Evolutionary conservation across 1,140 invertebrate genomes (phyloP).

Genomic region (Oryzaephilus surinamensis): DNA sequence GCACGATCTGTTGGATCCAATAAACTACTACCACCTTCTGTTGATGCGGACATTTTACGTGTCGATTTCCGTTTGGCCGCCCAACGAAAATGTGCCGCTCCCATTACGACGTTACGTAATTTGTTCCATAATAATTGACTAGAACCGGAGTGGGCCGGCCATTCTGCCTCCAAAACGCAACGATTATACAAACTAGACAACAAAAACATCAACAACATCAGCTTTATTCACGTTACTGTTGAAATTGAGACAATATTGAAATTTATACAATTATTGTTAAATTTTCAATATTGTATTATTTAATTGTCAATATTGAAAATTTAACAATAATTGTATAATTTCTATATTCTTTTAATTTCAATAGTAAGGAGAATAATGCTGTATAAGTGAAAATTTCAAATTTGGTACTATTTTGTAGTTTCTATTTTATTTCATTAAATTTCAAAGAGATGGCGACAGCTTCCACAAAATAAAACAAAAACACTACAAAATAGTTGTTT

Average conservation of each 20-base stretch:
- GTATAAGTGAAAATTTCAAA: no score
- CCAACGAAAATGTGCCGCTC: slow-evolving; percentile 74
- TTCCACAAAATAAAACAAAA: no score
- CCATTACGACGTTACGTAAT: slow-evolving; percentile 81
- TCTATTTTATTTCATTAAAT: no score
- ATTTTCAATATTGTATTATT: no score
- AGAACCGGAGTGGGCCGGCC: slow-evolving; percentile 67
- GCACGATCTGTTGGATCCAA: slow-evolving; percentile 40
- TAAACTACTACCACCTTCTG: slow-evolving; percentile 37
- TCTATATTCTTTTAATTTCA: no score
- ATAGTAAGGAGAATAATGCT: no score
- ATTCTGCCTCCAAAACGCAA: slow-evolving; percentile 84
- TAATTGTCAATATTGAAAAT: not conserved
- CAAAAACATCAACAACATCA: not conserved
- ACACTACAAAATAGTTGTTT: not conserved
- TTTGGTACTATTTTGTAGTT: no score
- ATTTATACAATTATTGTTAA: no score
- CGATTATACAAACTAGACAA: slow-evolving; percentile 47
- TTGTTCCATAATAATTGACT: slow-evolving; percentile 88
- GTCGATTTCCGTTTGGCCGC: slow-evolving; percentile 51
- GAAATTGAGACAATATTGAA: no score
- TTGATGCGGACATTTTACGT: slow-evolving; percentile 37
- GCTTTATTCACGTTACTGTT: not conserved
- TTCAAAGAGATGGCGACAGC: no score
- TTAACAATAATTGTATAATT: not conserved